Conservation (phyloP, 2,113 vertebrate species). For the Grantiella picta region DNA sequence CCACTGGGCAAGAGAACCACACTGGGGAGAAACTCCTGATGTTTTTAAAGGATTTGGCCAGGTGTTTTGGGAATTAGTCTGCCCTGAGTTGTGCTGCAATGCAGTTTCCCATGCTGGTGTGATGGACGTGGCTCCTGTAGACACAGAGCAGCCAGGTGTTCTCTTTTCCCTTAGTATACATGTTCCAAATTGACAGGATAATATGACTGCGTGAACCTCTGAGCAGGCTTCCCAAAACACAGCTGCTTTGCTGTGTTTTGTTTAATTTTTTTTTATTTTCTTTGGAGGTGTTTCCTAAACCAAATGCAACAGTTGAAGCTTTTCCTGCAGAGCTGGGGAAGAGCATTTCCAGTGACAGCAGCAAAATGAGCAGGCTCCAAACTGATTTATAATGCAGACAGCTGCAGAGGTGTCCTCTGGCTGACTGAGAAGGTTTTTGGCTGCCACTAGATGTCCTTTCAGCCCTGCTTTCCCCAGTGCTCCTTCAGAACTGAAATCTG, state of each 20-base stretch:
- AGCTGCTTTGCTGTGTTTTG: not conserved
- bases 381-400: not conserved
- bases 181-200: accelerated
- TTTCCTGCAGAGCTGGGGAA: not conserved
- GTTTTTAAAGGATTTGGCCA: not conserved
- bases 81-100: not conserved
- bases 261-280: not conserved
- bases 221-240: not conserved
- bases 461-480: not conserved
- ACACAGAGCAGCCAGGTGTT: not conserved
- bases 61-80: not conserved
- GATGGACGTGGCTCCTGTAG: accelerated
- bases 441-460: slow-evolving; percentile 64
- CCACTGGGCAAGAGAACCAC: accelerated
- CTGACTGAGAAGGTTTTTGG: not conserved
- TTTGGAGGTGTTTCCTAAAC: not conserved
- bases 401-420: not conserved
- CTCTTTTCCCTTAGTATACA: accelerated
- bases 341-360: not conserved
- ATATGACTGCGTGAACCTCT: accelerated
- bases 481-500: not conserved
- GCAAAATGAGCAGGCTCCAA: not conserved
- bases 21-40: accelerated
- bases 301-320: not conserved
- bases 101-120: not conserved